Base-by-base conservation (phyloP, 2,113 vertebrate species). In the Raphicerus campestris region DNA sequence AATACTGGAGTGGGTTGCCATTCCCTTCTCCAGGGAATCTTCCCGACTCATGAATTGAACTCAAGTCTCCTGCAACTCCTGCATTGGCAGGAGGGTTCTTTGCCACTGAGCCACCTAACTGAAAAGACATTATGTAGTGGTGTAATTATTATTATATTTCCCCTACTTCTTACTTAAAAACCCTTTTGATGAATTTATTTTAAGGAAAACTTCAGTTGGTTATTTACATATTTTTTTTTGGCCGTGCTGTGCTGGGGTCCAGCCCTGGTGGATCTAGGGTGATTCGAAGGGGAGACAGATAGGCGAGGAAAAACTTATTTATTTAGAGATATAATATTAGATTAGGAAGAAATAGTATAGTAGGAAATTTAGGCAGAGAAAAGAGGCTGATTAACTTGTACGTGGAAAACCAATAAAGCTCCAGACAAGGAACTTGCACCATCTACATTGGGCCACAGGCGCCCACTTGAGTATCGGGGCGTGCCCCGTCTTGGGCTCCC, bases 111-210 rank as follows among this genome's bases (percentile, higher is more conserved):
- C n/a, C 66, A 70, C 66, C n/a, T 39, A 5, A 39, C n/a, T 22
- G n/a, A 39, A 70, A 96, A 95, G 70, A 87, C 11, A 42, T 93
- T 97, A 63, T 96, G 16, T 82, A 87, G 80, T 92, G 15, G 39
- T 86, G 26, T 92, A 91, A 96, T 95, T 93, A 93, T 63, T 63
- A 63, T 39, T 35, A 70, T 70, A 39, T 89, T 98, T 87, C 92
- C 55, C 85, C 32, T 5, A 56, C 92, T 96, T 89, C 47, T 87
- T 82, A 89, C 60, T 70, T 93, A 61, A 93, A 98, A 95, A 87
- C 51, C 2, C 39, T 88, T 92, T 93, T 90, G 49, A 84, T 89
- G 26, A 91, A 87, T 96, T 89, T 53, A 70, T 88, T 91, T 96
- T 51, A 93, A 94, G 85, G 47, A 77, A 87, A 94, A 95, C 66